phyloP scores from a whole-genome alignment of 2,113 vertebrate species.

The Tyrannus savana region DNA sequence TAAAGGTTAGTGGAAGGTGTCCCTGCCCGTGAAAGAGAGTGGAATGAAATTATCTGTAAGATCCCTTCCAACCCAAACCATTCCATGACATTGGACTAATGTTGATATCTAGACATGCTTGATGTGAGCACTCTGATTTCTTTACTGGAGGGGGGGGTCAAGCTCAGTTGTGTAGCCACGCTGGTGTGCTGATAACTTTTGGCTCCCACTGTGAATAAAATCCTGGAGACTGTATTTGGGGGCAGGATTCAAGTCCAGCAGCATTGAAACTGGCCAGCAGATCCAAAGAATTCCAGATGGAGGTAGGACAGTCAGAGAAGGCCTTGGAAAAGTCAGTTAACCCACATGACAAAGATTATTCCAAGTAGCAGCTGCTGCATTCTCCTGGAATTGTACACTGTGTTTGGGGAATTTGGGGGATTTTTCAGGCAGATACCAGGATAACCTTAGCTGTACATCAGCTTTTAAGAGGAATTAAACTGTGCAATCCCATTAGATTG shows the following conservation, averaged over 20 bases:
- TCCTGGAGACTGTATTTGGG: background rate
- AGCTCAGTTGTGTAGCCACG: background rate
- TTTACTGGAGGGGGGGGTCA: background rate
- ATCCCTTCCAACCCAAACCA: background rate
- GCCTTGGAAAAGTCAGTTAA: background rate
- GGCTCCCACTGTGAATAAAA: background rate
- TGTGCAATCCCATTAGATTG: background rate
- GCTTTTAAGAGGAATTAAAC: background rate
- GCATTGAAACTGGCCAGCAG: background rate
- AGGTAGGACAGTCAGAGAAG: background rate
- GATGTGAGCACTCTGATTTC: background rate
- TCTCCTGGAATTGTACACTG: background rate
- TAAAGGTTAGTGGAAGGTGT: background rate
- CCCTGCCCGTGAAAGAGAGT: background rate
- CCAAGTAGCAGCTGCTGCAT: background rate
- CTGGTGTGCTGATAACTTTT: background rate
- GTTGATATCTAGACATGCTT: background rate
- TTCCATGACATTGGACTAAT: background rate
- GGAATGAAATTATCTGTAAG: too few species aligned
- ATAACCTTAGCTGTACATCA: background rate
- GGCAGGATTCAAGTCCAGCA: background rate
- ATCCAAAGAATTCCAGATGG: background rate
- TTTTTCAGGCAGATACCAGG: background rate
- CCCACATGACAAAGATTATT: background rate
- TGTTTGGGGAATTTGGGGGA: background rate